Evolutionary conservation across 2,888 invertebrate species (phyloP).

Genomic region (Athrips mouffetella): DNA sequence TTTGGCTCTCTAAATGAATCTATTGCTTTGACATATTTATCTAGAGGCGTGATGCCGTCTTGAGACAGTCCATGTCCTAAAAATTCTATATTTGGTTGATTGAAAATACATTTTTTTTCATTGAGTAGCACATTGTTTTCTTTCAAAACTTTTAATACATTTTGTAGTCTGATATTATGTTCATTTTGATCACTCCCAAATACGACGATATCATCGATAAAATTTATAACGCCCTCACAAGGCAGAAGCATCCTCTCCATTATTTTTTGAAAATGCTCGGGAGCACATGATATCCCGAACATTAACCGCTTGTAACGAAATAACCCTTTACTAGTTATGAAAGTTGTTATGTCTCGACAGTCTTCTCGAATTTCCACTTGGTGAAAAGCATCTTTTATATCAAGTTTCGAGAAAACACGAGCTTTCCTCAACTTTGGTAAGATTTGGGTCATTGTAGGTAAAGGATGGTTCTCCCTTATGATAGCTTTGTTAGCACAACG

Average conservation of each 20-base stretch:
- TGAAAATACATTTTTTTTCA: too few species aligned
- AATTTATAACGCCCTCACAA: slow-evolving; percentile 40
- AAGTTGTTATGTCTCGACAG: slow-evolving; percentile 39
- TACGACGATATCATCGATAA: not conserved
- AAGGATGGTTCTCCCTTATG: slow-evolving; percentile 26
- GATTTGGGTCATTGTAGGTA: slow-evolving; percentile 23
- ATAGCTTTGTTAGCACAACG: slow-evolving; percentile 26
- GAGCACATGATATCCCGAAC: slow-evolving; percentile 36
- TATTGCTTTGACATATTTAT: too few species aligned
- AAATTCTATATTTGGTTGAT: too few species aligned
- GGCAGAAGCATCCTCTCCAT: slow-evolving; percentile 37
- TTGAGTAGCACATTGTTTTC: too few species aligned
- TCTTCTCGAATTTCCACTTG: slow-evolving; percentile 21
- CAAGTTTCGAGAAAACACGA: slow-evolving; percentile 22
- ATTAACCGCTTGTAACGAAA: not conserved
- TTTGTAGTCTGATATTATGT: not conserved
- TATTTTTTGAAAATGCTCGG: slow-evolving; percentile 40
- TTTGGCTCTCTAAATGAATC: too few species aligned
- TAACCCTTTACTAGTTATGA: not conserved
- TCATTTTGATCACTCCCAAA: not conserved
- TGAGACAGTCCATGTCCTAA: too few species aligned
- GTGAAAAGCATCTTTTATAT: slow-evolving; percentile 23
- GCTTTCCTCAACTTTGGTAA: slow-evolving; percentile 21
- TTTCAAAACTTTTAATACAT: too few species aligned
- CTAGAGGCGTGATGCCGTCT: too few species aligned